These are phyloP conservation scores for Parasteatoda lunata DNA, from an alignment of 2,888 invertebrate genomes.

Conservation along the genomic window DNA sequence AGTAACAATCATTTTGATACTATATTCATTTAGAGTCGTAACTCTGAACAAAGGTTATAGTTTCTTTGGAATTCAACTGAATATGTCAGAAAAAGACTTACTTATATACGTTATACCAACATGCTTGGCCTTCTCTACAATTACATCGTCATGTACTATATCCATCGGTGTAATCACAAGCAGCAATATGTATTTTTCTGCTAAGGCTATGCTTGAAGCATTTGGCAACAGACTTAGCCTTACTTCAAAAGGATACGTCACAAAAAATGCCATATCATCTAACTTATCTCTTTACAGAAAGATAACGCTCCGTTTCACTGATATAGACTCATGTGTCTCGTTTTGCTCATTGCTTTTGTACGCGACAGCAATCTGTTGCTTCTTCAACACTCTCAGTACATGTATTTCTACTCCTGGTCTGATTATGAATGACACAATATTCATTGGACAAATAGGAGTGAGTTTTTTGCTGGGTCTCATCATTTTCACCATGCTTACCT, in stretches of 20 bases:
- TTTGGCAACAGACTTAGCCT: slow-evolving; percentile 1
- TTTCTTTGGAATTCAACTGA: not conserved
- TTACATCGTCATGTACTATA: slow-evolving; percentile 1
- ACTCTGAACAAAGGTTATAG: not conserved
- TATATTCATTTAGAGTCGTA: not conserved
- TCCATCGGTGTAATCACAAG: slow-evolving; percentile 13
- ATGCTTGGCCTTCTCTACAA: not conserved
- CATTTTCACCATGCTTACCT: slow-evolving; percentile 21
- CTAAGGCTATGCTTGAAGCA: not conserved
- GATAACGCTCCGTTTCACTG: slow-evolving; percentile 4
- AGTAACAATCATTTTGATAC: not conserved
- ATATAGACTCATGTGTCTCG: slow-evolving; percentile 13
- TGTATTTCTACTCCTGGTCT: not conserved
- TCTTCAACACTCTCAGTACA: slow-evolving; percentile 21
- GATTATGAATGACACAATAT: not conserved
- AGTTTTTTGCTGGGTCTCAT: slow-evolving; percentile 23
- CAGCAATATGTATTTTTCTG: slow-evolving; percentile 17
- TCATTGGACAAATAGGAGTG: slow-evolving; percentile 3
- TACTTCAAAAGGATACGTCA: not conserved
- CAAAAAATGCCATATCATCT: not conserved
- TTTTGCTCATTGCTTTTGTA: slow-evolving; percentile 23
- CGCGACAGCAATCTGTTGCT: slow-evolving; percentile 25
- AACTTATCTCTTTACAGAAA: slow-evolving; percentile 21
- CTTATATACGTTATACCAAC: not conserved
- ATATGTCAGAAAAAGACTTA: not conserved